Evolutionary conservation across 2,888 invertebrate species (phyloP).

Genomic region (Xanthostigma xanthostigma): DNA sequence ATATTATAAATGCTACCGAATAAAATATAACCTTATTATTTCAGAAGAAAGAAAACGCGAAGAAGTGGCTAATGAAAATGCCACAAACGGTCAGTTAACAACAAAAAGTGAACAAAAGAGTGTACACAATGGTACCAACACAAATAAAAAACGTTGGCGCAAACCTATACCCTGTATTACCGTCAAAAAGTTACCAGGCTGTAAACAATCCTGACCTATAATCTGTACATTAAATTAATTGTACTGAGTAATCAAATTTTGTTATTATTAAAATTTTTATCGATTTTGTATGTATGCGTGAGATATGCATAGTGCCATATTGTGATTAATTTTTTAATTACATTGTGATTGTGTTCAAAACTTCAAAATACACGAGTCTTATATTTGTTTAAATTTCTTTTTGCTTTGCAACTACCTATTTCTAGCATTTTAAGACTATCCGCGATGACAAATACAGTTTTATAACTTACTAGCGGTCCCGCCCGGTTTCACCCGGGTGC

Average conservation of each 20-base stretch:
- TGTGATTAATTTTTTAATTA: neutral
- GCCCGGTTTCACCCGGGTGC: no score
- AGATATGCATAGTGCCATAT: neutral
- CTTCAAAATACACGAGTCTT: no score
- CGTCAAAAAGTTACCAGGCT: slow-evolving; percentile 41
- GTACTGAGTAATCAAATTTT: no score
- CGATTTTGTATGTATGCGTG: neutral
- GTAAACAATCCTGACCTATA: slow-evolving; percentile 43
- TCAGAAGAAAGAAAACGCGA: slow-evolving; percentile 3
- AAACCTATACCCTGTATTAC: slow-evolving; percentile 43
- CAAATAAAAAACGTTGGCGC: slow-evolving; percentile 36
- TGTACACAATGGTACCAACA: slow-evolving; percentile 23
- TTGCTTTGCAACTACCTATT: no score
- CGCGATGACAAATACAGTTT: no score
- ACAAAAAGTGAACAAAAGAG: slow-evolving; percentile 1
- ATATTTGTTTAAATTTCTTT: no score
- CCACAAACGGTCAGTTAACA: slow-evolving; percentile 5
- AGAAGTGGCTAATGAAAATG: neutral
- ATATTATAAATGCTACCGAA: slow-evolving; percentile 1
- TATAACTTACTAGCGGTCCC: no score
- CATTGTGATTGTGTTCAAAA: neutral
- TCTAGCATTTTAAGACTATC: no score
- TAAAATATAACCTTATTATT: slow-evolving; percentile 3
- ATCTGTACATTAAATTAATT: neutral
- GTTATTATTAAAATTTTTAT: neutral